These are phyloP conservation scores for Cancer borealis DNA, from an alignment of 2,888 invertebrate species.

Conservation along the genomic window DNA sequence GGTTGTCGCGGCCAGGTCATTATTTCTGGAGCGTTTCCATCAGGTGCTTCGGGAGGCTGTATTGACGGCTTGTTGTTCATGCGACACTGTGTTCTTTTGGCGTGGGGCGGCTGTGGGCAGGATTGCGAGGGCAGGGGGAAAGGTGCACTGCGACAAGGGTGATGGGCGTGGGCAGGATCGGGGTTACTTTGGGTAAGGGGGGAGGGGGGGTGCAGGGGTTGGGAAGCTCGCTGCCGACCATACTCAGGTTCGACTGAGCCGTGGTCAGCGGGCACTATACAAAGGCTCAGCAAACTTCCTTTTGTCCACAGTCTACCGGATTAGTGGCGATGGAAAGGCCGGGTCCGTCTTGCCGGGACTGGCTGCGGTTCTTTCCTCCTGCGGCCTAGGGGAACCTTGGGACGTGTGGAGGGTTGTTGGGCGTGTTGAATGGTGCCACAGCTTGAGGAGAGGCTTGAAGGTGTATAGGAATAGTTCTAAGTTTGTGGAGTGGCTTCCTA, in stretches of 20 bases:
- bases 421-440: not conserved
- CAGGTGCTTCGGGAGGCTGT: slow-evolving; percentile 7
- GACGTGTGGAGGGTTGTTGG: not conserved
- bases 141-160: not conserved
- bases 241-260: slow-evolving; percentile 40
- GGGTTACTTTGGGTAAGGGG: not conserved
- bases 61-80: slow-evolving; percentile 14
- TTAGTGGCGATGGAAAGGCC: slow-evolving; percentile 56
- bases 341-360: slow-evolving; percentile 1
- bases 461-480: slow-evolving; percentile 22
- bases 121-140: not conserved
- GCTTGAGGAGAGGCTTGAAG: not conserved
- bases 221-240: slow-evolving; percentile 29
- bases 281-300: slow-evolving; percentile 72
- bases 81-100: not conserved
- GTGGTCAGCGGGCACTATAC: slow-evolving; percentile 65
- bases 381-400: slow-evolving; percentile 3
- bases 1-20: slow-evolving; percentile 31
- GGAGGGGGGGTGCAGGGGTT: not conserved
- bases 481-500: not conserved
- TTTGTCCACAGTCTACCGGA: slow-evolving; percentile 71
- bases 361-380: not conserved
- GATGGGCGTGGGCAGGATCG: not conserved
- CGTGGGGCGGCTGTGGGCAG: not conserved
- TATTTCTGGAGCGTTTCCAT: slow-evolving; percentile 30